Percentiles rank a stretch among this genome's conserved stretches.
phyloP scores from a whole-genome alignment of 1,140 invertebrate species.

The Antheraea pernyi region DNA sequence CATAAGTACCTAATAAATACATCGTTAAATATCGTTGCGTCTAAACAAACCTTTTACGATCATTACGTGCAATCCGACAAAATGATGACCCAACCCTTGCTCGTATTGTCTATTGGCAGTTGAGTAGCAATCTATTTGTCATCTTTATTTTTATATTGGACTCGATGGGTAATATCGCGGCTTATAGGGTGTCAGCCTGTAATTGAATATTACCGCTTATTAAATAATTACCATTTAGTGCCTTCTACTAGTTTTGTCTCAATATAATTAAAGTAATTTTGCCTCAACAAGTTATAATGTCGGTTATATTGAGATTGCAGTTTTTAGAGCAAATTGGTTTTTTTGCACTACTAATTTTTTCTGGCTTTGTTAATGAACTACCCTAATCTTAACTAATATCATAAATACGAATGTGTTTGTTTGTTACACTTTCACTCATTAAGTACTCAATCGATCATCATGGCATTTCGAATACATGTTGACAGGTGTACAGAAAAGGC shows the following conservation, averaged over 20 bases:
- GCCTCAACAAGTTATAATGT: not conserved
- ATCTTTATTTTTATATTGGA: constrained; percentile 51
- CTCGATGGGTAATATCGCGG: constrained; percentile 29
- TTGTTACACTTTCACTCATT: no score
- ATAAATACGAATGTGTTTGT: no score
- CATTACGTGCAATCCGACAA: constrained; percentile 35
- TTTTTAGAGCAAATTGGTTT: no score
- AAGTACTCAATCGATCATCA: no score
- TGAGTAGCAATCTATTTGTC: constrained; percentile 64
- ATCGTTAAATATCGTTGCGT: not conserved
- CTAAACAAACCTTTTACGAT: not conserved
- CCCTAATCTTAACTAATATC: no score
- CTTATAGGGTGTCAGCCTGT: constrained; percentile 40
- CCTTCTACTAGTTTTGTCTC: not conserved
- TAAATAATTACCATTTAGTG: not conserved
- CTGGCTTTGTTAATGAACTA: no score
- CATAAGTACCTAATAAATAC: no score
- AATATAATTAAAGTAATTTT: not conserved
- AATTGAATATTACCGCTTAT: constrained; percentile 30
- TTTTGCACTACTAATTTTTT: no score
- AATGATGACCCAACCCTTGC: constrained; percentile 57
- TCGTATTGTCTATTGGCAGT: constrained; percentile 36
- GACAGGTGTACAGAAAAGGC: no score
- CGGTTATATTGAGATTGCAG: no score
- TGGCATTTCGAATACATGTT: no score